Percentiles rank a stretch among this genome's conserved stretches.
Evolutionary conservation across 2,113 vertebrate species (phyloP).

Genomic region (Bubo blakistoni): DNA sequence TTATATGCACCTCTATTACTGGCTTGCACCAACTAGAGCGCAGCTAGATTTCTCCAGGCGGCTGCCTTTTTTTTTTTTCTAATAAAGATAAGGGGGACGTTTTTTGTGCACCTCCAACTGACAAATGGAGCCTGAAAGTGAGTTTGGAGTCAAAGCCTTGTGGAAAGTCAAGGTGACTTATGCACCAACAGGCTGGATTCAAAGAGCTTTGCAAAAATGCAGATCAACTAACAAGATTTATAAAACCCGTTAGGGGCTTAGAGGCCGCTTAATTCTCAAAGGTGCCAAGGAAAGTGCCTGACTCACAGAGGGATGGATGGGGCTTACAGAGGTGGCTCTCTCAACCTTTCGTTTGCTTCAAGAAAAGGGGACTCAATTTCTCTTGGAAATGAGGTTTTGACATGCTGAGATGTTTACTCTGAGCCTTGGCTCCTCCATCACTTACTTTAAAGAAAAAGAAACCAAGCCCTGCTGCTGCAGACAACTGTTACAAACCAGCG

Average conservation of each 20-base stretch:
- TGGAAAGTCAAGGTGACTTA: slow-evolving; percentile 61
- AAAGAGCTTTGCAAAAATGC: slow-evolving; percentile 66
- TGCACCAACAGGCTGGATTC: slow-evolving; percentile 3
- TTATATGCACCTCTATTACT: slow-evolving; percentile 36
- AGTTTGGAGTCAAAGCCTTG: slow-evolving; percentile 35
- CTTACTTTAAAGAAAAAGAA: slow-evolving; percentile 25
- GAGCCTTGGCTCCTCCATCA: neutral
- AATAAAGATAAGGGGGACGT: neutral
- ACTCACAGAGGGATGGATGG: neutral
- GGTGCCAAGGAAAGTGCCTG: slow-evolving; percentile 38
- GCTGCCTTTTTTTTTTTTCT: neutral
- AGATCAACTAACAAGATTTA: slow-evolving; percentile 68
- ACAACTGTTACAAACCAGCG: slow-evolving; percentile 17
- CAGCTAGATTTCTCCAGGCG: slow-evolving; percentile 42
- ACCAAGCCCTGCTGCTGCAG: slow-evolving; percentile 3
- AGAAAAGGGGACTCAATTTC: neutral
- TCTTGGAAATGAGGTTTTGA: slow-evolving; percentile 8
- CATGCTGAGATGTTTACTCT: neutral
- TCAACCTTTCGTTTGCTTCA: neutral
- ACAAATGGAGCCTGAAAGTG: slow-evolving; percentile 63
- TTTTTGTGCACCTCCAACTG: slow-evolving; percentile 42
- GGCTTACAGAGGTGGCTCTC: neutral
- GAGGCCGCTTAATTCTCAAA: slow-evolving; percentile 52
- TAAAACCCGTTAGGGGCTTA: slow-evolving; percentile 52
- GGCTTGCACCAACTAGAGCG: neutral